Evolutionary conservation across 2,797 vertebrate genomes (phyloP).

Genomic region (Heliangelus exortis): DNA sequence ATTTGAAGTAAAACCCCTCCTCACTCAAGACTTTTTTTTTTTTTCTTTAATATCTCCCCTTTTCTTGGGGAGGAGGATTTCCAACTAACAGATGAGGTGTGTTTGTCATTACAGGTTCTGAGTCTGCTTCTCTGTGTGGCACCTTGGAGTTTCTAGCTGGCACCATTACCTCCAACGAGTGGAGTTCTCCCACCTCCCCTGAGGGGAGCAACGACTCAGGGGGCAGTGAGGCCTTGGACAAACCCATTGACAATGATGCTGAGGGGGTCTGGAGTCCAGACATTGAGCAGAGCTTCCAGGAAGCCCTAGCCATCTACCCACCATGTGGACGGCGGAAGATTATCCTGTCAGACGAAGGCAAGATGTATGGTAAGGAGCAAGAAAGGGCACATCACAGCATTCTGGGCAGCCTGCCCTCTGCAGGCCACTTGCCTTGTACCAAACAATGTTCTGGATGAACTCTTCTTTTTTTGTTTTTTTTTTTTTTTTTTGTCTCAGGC

Average conservation of each 20-base stretch:
- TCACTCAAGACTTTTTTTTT: background rate
- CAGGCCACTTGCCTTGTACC: background rate
- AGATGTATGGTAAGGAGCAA: slow-evolving; percentile 93
- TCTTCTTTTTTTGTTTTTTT: background rate
- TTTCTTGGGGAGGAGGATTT: background rate
- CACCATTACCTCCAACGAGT: slow-evolving; percentile 96
- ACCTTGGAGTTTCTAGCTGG: slow-evolving; percentile 80
- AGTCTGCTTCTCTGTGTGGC: slow-evolving; percentile 72
- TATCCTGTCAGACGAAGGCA: slow-evolving; percentile 96
- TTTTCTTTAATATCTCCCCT: background rate
- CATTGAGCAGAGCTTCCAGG: slow-evolving; percentile 97
- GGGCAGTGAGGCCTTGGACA: slow-evolving; percentile 88
- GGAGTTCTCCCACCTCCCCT: slow-evolving; percentile 93
- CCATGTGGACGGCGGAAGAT: slow-evolving; percentile 95
- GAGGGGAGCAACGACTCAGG: slow-evolving; percentile 93
- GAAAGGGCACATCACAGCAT: rapidly evolving
- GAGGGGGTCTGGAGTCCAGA: slow-evolving; percentile 96
- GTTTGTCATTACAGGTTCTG: slow-evolving; percentile 64
- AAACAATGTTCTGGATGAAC: background rate
- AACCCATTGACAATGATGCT: slow-evolving; percentile 92
- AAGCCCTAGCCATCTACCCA: slow-evolving; percentile 95
- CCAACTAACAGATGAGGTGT: background rate
- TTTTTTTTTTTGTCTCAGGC: too few relatives aligned
- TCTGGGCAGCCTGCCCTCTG: background rate
- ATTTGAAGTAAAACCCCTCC: background rate